phyloP scores from a whole-genome alignment of 2,888 invertebrate genomes.

The Agriopis aurantiaria region DNA sequence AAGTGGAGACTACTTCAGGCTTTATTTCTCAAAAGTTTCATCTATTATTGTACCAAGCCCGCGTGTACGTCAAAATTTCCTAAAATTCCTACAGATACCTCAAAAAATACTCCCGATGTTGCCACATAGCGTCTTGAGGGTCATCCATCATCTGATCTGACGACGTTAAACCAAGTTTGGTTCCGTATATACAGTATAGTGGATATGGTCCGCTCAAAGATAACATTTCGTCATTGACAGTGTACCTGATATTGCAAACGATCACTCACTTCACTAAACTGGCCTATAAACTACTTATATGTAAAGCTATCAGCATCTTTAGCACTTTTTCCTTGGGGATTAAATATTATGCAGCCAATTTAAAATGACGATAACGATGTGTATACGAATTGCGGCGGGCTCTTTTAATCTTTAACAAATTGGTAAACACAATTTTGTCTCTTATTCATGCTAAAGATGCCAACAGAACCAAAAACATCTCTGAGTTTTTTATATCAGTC shows the following conservation, averaged over 20 bases:
- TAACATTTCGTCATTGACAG: not conserved
- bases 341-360: too few species aligned
- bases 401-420: too few species aligned
- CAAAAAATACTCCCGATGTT: not conserved
- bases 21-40: not conserved
- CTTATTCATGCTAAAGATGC: too few species aligned
- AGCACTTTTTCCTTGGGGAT: too few species aligned
- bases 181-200: not conserved
- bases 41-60: not conserved
- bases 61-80: not conserved
- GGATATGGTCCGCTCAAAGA: not conserved
- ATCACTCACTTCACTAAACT: constrained; percentile 3
- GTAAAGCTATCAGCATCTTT: too few species aligned
- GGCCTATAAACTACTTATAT: not conserved
- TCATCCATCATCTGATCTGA: constrained; percentile 7
- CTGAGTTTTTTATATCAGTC: too few species aligned
- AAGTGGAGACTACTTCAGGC: not conserved
- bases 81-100: not conserved
- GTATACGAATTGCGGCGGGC: too few species aligned
- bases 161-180: constrained; percentile 4
- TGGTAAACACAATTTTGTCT: too few species aligned
- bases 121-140: not conserved
- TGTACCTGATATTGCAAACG: not conserved
- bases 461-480: too few species aligned
- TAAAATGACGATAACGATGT: too few species aligned